Conservation (phyloP, 2,113 vertebrate genomes). For the Nerophis ophidion region DNA sequence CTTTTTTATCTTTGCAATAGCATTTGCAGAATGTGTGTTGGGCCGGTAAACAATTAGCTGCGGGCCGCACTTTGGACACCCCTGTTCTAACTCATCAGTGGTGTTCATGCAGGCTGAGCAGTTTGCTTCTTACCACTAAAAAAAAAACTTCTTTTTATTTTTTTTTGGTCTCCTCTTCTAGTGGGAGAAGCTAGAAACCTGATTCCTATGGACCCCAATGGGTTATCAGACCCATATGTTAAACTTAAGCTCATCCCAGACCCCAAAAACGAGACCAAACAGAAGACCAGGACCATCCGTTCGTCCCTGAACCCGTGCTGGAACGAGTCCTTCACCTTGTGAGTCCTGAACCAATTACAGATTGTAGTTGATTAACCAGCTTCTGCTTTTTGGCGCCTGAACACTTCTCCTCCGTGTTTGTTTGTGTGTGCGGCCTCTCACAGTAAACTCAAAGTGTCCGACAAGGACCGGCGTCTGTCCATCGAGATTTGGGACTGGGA, state of each 20-base stretch:
- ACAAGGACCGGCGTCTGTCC: conserved; percentile 91
- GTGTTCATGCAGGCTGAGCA: too few relatives aligned
- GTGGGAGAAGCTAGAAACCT: conserved; percentile 93
- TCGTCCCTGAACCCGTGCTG: conserved; percentile 92
- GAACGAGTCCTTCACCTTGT: conserved; percentile 94
- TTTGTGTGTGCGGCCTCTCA: conserved; percentile 13
- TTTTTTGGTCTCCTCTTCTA: conserved; percentile 33
- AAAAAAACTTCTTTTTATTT: background rate
- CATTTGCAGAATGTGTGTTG: too few relatives aligned
- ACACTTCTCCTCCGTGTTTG: background rate
- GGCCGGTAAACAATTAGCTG: too few relatives aligned
- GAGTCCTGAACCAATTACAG: conserved; percentile 51
- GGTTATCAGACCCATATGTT: conserved; percentile 92
- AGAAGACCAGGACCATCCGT: conserved; percentile 95
- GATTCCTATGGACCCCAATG: conserved; percentile 97
- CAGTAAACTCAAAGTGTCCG: conserved; percentile 88
- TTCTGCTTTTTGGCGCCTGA: background rate
- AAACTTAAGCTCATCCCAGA: conserved; percentile 97
- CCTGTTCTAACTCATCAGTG: too few relatives aligned
- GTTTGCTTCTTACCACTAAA: too few relatives aligned
- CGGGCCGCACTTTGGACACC: too few relatives aligned
- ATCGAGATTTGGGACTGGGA: conserved; percentile 98
- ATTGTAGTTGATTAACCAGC: background rate
- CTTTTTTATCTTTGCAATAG: too few relatives aligned
- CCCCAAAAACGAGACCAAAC: conserved; percentile 94